Conservation (phyloP, 2,797 vertebrate genomes). For the Gymnothorax reevesii region DNA sequence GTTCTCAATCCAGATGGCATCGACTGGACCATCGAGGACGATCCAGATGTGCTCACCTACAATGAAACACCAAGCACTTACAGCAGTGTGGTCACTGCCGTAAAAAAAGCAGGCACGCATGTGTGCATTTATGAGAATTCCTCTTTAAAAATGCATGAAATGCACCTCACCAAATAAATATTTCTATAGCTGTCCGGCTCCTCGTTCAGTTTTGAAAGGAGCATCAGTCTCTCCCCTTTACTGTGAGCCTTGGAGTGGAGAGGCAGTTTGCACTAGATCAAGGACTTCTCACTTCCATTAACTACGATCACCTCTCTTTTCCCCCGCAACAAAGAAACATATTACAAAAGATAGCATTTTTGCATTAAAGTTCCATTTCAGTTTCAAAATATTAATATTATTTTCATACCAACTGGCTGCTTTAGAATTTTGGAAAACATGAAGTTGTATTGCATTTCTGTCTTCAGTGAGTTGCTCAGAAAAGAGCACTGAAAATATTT, state of each 20-base stretch:
- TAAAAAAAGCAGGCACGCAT: not conserved
- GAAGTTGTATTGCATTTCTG: not conserved
- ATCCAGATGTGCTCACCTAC: conserved; percentile 96
- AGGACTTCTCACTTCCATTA: conserved; percentile 14
- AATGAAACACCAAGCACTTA: conserved; percentile 28
- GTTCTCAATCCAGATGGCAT: conserved; percentile 98
- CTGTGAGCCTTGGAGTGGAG: not conserved
- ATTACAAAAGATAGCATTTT: not conserved
- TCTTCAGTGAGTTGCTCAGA: not conserved
- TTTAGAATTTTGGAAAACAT: not conserved
- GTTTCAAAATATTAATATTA: not conserved
- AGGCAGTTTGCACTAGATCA: conserved; percentile 9
- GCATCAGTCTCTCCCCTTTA: not conserved
- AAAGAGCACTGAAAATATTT: not conserved
- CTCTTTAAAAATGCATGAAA: not conserved
- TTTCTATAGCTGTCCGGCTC: not conserved
- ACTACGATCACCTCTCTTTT: conserved; percentile 3
- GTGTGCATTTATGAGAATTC: not conserved
- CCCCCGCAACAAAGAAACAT: not conserved
- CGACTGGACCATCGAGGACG: conserved; percentile 94
- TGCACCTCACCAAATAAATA: not conserved
- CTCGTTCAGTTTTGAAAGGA: not conserved
- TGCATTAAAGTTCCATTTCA: not conserved
- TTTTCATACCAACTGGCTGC: not conserved
- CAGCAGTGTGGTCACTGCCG: not conserved